phyloP scores from a whole-genome alignment of 2,888 invertebrate species.

The Ormyrus thymus region DNA sequence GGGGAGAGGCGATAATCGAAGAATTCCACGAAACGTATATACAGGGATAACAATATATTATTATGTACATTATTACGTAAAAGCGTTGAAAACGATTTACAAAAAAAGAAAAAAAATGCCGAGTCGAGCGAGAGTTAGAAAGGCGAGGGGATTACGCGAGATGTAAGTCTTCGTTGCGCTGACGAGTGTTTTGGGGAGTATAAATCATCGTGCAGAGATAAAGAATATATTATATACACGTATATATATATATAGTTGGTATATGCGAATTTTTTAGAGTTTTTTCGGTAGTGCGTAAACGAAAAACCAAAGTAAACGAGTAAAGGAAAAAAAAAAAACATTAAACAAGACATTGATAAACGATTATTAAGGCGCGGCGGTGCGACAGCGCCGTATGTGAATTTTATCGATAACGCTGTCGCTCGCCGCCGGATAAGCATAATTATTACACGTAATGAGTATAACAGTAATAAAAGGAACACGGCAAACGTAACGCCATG shows the following conservation, averaged over 20 bases:
- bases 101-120: conserved; percentile 15
- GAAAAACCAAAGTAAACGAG: conserved; percentile 21
- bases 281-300: conserved; percentile 48
- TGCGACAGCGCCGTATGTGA: conserved; percentile 24
- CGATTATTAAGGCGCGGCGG: conserved; percentile 47
- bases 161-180: conserved; percentile 39
- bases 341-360: conserved; percentile 44
- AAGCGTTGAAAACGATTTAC: conserved; percentile 17
- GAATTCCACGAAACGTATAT: conserved; percentile 36
- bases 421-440: conserved; percentile 24
- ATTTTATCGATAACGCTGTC: conserved; percentile 34
- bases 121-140: not conserved
- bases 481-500: conserved; percentile 57
- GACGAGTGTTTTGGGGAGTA: conserved; percentile 22
- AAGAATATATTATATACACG: conserved; percentile 22
- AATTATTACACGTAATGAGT: conserved; percentile 56
- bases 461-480: conserved; percentile 58
- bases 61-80: conserved; percentile 49
- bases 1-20: conserved; percentile 11
- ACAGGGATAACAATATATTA: conserved; percentile 48
- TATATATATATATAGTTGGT: conserved; percentile 51
- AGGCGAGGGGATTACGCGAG: not conserved
- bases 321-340: conserved; percentile 33
- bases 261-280: conserved; percentile 55
- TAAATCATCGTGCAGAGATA: conserved; percentile 37